Evolutionary conservation across 2,113 vertebrate species (phyloP).

Genomic region (Urocolius indicus): DNA sequence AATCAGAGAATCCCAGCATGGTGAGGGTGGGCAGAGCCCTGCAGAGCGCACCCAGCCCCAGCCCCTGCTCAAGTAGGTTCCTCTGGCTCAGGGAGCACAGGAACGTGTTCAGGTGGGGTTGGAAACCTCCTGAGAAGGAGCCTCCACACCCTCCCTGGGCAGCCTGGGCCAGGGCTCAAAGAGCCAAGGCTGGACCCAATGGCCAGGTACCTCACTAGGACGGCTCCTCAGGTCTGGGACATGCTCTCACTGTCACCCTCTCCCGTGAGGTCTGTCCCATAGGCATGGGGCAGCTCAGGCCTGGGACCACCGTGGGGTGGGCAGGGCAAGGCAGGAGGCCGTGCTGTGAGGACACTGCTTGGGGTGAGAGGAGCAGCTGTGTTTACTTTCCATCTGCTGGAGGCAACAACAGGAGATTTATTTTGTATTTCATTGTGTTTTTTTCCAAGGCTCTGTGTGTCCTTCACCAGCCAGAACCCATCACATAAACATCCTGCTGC

Average conservation of each 20-base stretch:
- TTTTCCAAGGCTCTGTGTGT: background rate
- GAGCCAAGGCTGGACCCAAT: fast-evolving
- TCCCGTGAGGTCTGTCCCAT: background rate
- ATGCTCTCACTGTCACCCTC: fast-evolving
- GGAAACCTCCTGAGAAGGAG: too few relatives aligned
- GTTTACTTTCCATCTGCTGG: slow-evolving; percentile 54
- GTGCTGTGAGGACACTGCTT: fast-evolving
- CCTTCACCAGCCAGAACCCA: background rate
- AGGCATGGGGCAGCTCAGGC: background rate
- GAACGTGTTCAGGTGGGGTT: too few relatives aligned
- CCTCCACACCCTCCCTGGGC: too few relatives aligned
- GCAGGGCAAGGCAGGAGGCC: background rate
- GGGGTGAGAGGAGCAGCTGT: slow-evolving; percentile 30
- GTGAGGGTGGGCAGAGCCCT: too few relatives aligned
- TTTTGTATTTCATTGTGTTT: background rate
- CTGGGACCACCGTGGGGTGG: fast-evolving
- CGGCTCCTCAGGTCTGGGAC: background rate
- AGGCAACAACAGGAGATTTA: background rate
- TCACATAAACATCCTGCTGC: slow-evolving; percentile 54
- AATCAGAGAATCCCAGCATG: too few relatives aligned
- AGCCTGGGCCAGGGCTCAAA: too few relatives aligned
- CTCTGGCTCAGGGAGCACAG: too few relatives aligned
- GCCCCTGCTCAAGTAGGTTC: too few relatives aligned
- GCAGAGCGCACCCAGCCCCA: too few relatives aligned
- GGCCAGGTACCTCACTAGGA: background rate